A percentile compares a stretch with the other conserved stretches of the same genome.
Evolutionary conservation across 1,140 invertebrate species (phyloP).

Genomic region (Anastatus disparis): DNA sequence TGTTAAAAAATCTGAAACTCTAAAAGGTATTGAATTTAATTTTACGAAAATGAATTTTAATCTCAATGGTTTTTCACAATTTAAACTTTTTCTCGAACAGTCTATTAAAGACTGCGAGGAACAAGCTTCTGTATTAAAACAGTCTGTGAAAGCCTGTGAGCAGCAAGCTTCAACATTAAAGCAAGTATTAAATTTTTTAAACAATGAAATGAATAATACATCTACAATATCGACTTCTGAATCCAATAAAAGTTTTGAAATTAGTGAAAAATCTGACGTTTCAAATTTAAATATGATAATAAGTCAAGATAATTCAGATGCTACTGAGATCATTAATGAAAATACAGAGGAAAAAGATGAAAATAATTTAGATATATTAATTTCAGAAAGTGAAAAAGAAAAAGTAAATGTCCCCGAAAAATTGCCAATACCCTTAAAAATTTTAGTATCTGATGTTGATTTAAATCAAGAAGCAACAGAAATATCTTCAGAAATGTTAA

Average conservation of each 20-base stretch:
- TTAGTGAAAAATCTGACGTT: background rate
- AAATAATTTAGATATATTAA: constrained; percentile 1
- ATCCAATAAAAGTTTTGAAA: background rate
- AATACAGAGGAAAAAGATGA: background rate
- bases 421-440: background rate
- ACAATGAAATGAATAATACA: background rate
- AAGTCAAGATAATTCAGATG: background rate
- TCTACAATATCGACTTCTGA: background rate
- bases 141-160: constrained; percentile 32
- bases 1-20: background rate
- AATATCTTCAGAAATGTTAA: background rate
- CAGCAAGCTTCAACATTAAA: constrained; percentile 25
- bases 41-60: constrained; percentile 7
- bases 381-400: background rate
- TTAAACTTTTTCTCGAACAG: constrained; percentile 26
- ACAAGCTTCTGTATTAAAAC: background rate
- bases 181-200: constrained; percentile 33
- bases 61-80: background rate
- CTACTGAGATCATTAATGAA: background rate
- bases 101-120: constrained; percentile 23
- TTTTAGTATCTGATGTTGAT: background rate
- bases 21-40: constrained; percentile 12
- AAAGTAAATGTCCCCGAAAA: background rate
- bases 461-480: constrained; percentile 14
- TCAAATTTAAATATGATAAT: background rate